Conservation (phyloP, 2,113 vertebrate species). For the Phyllopteryx taeniolatus region DNA sequence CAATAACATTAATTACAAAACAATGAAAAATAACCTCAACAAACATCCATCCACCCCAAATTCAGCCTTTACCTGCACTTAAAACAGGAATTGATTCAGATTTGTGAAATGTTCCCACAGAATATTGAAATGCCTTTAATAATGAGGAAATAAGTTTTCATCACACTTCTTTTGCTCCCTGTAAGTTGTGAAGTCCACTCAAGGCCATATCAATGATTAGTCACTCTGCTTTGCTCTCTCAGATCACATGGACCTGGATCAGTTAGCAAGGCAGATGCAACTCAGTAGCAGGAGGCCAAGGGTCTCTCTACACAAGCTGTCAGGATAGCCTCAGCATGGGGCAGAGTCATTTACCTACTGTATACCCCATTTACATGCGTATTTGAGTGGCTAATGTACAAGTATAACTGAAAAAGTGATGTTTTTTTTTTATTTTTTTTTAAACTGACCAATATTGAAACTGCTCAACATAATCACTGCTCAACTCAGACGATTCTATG, state of each 20-base stretch:
- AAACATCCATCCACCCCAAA: slow-evolving; percentile 3
- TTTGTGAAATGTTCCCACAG: neutral
- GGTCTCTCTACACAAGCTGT: slow-evolving; percentile 45
- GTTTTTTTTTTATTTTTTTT: too few species aligned
- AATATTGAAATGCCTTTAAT: too few species aligned
- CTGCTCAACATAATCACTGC: too few species aligned
- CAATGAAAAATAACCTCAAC: too few species aligned
- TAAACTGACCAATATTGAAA: too few species aligned
- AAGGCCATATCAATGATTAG: slow-evolving; percentile 37
- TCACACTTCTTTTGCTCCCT: slow-evolving; percentile 2
- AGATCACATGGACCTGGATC: slow-evolving; percentile 37
- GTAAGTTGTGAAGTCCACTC: slow-evolving; percentile 43
- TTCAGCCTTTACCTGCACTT: slow-evolving; percentile 21
- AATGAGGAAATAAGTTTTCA: too few species aligned
- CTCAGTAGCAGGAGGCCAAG: slow-evolving; percentile 36
- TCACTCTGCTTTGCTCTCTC: slow-evolving; percentile 25
- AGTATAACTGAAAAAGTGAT: neutral
- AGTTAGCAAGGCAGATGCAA: slow-evolving; percentile 42
- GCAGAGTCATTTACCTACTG: neutral
- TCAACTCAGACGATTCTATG: too few species aligned
- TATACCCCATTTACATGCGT: slow-evolving; percentile 14
- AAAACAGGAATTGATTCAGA: slow-evolving; percentile 38
- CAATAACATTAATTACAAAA: too few species aligned
- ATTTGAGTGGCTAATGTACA: neutral
- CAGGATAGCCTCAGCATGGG: slow-evolving; percentile 23